Conservation (phyloP, 2,113 vertebrate species). For the Dolichotis patagonum region DNA sequence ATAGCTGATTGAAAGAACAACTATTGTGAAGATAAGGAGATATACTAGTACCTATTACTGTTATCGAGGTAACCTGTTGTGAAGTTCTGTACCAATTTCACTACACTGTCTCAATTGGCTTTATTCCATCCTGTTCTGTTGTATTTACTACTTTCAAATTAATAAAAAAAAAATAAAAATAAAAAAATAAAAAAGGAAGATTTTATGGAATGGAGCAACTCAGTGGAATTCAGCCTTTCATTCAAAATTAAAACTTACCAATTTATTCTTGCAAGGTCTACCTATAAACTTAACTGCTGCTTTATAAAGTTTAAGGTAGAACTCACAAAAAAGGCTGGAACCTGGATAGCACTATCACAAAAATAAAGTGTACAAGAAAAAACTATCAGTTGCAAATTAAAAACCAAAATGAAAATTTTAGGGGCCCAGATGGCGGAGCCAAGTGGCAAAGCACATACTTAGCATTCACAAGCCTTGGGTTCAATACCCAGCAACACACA, state of each 20-base stretch:
- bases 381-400: slow-evolving; percentile 25
- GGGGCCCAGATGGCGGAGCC: too few relatives aligned
- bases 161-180: too few relatives aligned
- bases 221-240: background rate
- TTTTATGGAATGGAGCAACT: background rate
- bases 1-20: too few relatives aligned
- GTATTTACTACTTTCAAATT: too few relatives aligned
- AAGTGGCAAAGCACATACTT: background rate
- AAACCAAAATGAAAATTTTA: slow-evolving; percentile 9
- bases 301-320: background rate
- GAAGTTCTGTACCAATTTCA: too few relatives aligned
- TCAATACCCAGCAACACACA: background rate
- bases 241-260: slow-evolving; percentile 17
- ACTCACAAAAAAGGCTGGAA: background rate
- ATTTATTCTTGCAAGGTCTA: slow-evolving; percentile 18
- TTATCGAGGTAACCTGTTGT: too few relatives aligned
- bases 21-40: too few relatives aligned
- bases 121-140: too few relatives aligned
- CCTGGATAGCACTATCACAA: background rate
- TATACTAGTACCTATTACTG: too few relatives aligned
- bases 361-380: slow-evolving; percentile 26
- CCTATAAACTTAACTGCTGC: background rate
- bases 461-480: background rate
- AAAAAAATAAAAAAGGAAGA: background rate
- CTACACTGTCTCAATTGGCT: too few relatives aligned